Evolutionary conservation across 2,888 invertebrate genomes (phyloP).

Genomic region (Beris chalybata): DNA sequence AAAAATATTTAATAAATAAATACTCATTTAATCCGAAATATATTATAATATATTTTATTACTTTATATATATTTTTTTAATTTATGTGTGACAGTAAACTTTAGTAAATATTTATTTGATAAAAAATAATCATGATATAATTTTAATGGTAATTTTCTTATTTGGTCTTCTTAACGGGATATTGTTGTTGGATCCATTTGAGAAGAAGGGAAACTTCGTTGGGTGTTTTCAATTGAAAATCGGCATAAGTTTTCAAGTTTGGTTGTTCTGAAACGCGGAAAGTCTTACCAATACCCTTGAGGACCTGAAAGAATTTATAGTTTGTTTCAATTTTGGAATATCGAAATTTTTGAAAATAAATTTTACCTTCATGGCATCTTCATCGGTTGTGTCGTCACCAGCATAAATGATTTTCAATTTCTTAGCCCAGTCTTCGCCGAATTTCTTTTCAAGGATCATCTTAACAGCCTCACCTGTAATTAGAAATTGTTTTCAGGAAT

Average conservation of each 20-base stretch:
- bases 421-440: constrained; percentile 77
- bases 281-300: constrained; percentile 74
- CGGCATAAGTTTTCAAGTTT: constrained; percentile 71
- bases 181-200: constrained; percentile 63
- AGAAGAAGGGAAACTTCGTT: constrained; percentile 74
- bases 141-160: constrained; percentile 4
- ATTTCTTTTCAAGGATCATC: constrained; percentile 74
- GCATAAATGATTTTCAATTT: constrained; percentile 79
- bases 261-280: constrained; percentile 74
- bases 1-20: too few relatives aligned
- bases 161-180: constrained; percentile 52
- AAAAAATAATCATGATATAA: constrained; percentile 22
- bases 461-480: constrained; percentile 66
- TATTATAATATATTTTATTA: constrained; percentile 6
- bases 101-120: constrained; percentile 21
- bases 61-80: not conserved
- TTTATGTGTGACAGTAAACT: constrained; percentile 4
- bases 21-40: not conserved
- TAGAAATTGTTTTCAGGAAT: not conserved
- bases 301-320: constrained; percentile 55
- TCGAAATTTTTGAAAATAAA: not conserved
- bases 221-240: constrained; percentile 71
- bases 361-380: constrained; percentile 82
- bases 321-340: not conserved
- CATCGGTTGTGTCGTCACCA: constrained; percentile 86